Evolutionary conservation across 2,888 invertebrate genomes (phyloP).

Genomic region (Dynastes hyllus): DNA sequence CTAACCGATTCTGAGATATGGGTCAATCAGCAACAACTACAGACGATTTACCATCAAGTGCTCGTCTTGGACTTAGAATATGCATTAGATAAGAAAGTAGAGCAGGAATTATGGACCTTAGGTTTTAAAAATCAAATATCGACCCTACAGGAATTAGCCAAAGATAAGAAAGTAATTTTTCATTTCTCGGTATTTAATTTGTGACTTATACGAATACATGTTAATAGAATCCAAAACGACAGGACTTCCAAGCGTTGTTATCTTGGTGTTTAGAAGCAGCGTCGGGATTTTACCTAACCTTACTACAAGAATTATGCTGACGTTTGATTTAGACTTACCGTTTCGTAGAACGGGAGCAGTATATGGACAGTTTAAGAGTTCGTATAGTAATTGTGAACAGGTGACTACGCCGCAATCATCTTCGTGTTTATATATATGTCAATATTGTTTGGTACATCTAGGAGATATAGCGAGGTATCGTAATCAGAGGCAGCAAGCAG

Average conservation of each 20-base stretch:
- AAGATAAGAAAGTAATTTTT: slow-evolving; percentile 74
- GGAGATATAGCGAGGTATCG: slow-evolving; percentile 91
- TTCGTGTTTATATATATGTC: slow-evolving; percentile 89
- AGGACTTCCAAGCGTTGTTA: slow-evolving; percentile 84
- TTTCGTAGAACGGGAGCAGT: slow-evolving; percentile 75
- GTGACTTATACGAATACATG: background rate
- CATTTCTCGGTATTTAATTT: background rate
- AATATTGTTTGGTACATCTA: slow-evolving; percentile 91
- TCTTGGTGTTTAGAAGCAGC: slow-evolving; percentile 89
- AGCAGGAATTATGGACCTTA: slow-evolving; percentile 91
- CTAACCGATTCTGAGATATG: slow-evolving; percentile 68
- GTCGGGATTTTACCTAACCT: slow-evolving; percentile 87
- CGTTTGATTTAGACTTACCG: slow-evolving; percentile 87
- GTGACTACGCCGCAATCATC: slow-evolving; percentile 74
- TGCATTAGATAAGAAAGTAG: slow-evolving; percentile 91
- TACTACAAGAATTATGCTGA: slow-evolving; percentile 88
- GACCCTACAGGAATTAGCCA: slow-evolving; percentile 82
- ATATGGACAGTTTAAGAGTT: slow-evolving; percentile 65
- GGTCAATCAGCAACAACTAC: slow-evolving; percentile 74
- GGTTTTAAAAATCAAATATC: slow-evolving; percentile 92
- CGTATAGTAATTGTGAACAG: slow-evolving; percentile 60
- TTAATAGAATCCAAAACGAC: slow-evolving; percentile 80
- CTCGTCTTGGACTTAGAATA: slow-evolving; percentile 88
- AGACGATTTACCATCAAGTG: slow-evolving; percentile 78
- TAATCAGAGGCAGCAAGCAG: slow-evolving; percentile 86